These are phyloP conservation scores for Hypercompe scribonia DNA, from an alignment of 2,888 invertebrate species.

Conservation along the genomic window DNA sequence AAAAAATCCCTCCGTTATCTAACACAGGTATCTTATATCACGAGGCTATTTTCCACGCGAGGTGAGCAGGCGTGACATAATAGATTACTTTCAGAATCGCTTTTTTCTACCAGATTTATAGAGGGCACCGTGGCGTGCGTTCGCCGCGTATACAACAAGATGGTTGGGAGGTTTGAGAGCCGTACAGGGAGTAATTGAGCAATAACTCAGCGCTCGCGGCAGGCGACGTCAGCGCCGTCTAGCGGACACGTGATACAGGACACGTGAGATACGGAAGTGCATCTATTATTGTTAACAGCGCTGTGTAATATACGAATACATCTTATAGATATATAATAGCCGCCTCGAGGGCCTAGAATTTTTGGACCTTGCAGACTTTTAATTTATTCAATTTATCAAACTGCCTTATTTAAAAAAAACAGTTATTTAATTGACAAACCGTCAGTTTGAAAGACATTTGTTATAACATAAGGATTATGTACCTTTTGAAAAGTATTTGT, in stretches of 20 bases:
- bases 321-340: not conserved
- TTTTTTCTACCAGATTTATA: conserved; percentile 41
- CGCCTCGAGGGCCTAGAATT: not conserved
- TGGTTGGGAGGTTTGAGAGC: conserved; percentile 8
- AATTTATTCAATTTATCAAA: not conserved
- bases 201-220: conserved; percentile 39
- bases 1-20: conserved; percentile 1
- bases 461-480: not conserved
- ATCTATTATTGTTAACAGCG: not conserved
- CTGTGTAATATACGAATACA: not conserved
- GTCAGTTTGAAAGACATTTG: not conserved
- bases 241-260: conserved; percentile 16
- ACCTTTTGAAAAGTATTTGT: too few species aligned
- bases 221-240: conserved; percentile 27
- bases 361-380: not conserved
- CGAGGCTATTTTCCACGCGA: not conserved
- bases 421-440: not conserved
- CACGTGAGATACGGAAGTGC: conserved; percentile 9
- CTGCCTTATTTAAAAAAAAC: not conserved
- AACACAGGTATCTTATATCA: conserved; percentile 4
- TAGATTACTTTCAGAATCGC: conserved; percentile 37
- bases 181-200: conserved; percentile 45
- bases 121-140: conserved; percentile 14
- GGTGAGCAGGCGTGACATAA: conserved; percentile 20
- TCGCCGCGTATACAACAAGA: conserved; percentile 9